phyloP scores from a whole-genome alignment of 2,113 vertebrate species.

The Clinocottus analis region DNA sequence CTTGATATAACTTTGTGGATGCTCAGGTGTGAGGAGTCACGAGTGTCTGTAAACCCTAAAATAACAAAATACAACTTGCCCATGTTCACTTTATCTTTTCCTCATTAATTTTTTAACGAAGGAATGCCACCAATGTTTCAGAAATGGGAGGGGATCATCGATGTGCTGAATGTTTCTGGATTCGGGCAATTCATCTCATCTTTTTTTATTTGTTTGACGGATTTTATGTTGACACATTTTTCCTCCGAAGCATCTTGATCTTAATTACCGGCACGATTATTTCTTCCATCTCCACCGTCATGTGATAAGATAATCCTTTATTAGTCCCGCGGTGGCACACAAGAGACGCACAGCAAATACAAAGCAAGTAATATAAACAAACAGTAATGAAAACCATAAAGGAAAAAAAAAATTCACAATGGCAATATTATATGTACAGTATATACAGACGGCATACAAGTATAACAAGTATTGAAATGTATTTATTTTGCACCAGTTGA shows the following conservation, averaged over 20 bases:
- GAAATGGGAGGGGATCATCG: background rate
- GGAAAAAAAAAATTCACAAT: no score
- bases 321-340: no score
- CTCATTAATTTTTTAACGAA: background rate
- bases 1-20: no score
- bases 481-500: no score
- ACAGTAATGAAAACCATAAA: no score
- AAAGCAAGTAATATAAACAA: no score
- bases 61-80: background rate
- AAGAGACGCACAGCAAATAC: no score
- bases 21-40: slow-evolving; percentile 20
- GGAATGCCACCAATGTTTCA: slow-evolving; percentile 2
- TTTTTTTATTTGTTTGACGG: background rate
- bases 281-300: background rate
- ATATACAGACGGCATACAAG: no score
- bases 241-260: background rate
- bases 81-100: background rate
- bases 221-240: background rate
- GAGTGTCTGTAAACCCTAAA: slow-evolving; percentile 29
- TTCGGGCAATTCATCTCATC: background rate
- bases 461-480: no score
- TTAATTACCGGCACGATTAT: background rate
- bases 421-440: no score
- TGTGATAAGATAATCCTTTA: background rate
- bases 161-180: background rate